Percentiles rank a stretch among this genome's conserved stretches.
Evolutionary conservation across 2,113 vertebrate species (phyloP).

Genomic region (Turnix velox): DNA sequence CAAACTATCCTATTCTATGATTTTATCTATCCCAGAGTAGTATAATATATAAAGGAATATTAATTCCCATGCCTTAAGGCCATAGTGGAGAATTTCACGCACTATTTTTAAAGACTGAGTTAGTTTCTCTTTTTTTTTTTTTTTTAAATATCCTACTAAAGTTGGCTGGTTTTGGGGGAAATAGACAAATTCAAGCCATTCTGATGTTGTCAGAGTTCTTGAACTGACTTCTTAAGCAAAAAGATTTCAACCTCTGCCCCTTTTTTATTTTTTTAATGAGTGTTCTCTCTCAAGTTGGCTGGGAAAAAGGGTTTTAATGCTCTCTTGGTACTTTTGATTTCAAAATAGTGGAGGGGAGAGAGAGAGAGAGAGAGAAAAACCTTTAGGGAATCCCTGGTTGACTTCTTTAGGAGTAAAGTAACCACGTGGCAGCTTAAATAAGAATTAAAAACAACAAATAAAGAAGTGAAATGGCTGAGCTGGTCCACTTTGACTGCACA

Average conservation of each 20-base stretch:
- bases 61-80: background rate
- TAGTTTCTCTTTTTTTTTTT: background rate
- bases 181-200: background rate
- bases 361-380: background rate
- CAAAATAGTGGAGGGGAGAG: background rate
- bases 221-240: background rate
- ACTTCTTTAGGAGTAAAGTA: background rate
- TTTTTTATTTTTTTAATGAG: background rate
- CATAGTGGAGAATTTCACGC: background rate
- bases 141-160: accelerated
- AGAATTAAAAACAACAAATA: too few relatives aligned
- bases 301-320: too few relatives aligned
- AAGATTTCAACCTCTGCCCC: background rate
- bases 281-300: background rate
- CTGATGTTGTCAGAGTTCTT: background rate
- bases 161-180: background rate
- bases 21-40: accelerated
- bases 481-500: background rate
- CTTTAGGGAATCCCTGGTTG: background rate
- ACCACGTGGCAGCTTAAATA: background rate
- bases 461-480: background rate
- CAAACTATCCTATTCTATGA: too few relatives aligned
- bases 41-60: background rate
- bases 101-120: background rate
- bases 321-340: background rate